Evolutionary conservation across 1,140 invertebrate species (phyloP).

Genomic region (Archegozetes longisetosus): DNA sequence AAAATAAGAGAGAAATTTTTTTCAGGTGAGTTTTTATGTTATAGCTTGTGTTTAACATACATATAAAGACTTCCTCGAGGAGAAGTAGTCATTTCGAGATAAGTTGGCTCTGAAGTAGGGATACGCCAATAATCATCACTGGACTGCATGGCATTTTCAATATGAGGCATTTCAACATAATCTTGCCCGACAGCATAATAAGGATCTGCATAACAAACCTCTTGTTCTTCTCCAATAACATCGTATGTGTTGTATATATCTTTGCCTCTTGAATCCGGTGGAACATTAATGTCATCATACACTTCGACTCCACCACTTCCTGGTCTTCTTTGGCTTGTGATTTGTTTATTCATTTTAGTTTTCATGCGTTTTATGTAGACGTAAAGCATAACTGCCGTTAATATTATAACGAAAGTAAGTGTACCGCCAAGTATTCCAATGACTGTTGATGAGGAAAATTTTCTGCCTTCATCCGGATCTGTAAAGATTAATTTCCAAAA

Average conservation of each 20-base stretch:
- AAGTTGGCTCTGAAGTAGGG: not conserved
- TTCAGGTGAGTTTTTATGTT: too few relatives aligned
- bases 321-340: not conserved
- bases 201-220: not conserved
- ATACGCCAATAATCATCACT: not conserved
- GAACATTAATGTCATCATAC: not conserved
- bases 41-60: too few relatives aligned
- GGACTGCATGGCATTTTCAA: not conserved
- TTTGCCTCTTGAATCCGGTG: too few relatives aligned
- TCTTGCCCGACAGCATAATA: not conserved
- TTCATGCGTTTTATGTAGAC: not conserved
- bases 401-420: not conserved
- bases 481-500: too few relatives aligned
- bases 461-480: too few relatives aligned
- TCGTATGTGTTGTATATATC: not conserved
- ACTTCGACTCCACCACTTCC: not conserved
- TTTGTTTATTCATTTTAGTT: not conserved
- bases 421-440: not conserved
- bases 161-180: not conserved
- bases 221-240: not conserved
- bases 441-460: too few relatives aligned
- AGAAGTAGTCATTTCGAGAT: not conserved
- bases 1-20: too few relatives aligned
- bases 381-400: not conserved
- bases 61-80: too few relatives aligned